phyloP scores from a whole-genome alignment of 1,140 invertebrate species.

The Drosophila mayri region DNA sequence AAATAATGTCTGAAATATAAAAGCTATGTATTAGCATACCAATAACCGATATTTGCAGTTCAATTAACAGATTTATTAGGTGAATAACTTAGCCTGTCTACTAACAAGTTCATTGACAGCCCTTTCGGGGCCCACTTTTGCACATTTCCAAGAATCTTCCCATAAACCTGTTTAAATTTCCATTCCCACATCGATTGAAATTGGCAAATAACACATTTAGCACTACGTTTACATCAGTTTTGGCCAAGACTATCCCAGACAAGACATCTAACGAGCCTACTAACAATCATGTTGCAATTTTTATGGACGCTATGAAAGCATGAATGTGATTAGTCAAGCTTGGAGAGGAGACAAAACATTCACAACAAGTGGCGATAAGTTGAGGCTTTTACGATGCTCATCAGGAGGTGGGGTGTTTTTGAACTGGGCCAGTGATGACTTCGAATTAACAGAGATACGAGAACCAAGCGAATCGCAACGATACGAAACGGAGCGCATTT shows the following conservation, averaged over 20 bases:
- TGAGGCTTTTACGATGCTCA: constrained; percentile 27
- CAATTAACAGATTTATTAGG: constrained; percentile 30
- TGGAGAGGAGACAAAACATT: constrained; percentile 10
- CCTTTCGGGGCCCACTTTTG: constrained; percentile 1
- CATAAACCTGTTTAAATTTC: background rate
- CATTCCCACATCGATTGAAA: constrained; percentile 19
- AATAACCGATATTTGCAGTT: constrained; percentile 5
- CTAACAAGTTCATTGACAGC: constrained; percentile 29
- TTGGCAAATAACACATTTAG: constrained; percentile 21
- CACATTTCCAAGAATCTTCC: background rate
- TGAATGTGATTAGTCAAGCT: constrained; percentile 38
- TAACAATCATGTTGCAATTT: constrained; percentile 40
- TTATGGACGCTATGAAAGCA: constrained; percentile 47
- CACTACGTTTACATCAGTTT: constrained; percentile 26
- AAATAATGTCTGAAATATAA: background rate
- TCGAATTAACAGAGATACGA: constrained; percentile 74
- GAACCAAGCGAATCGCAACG: constrained; percentile 53
- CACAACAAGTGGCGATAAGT: constrained; percentile 16
- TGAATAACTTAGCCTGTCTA: background rate
- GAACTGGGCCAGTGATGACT: constrained; percentile 72
- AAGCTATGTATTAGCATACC: background rate
- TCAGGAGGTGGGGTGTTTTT: background rate
- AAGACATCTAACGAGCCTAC: constrained; percentile 23
- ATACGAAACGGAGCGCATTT: constrained; percentile 48
- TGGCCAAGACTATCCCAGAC: constrained; percentile 8